Evolutionary conservation across 2,888 invertebrate species (phyloP).

Genomic region (Eristalis intricaria): DNA sequence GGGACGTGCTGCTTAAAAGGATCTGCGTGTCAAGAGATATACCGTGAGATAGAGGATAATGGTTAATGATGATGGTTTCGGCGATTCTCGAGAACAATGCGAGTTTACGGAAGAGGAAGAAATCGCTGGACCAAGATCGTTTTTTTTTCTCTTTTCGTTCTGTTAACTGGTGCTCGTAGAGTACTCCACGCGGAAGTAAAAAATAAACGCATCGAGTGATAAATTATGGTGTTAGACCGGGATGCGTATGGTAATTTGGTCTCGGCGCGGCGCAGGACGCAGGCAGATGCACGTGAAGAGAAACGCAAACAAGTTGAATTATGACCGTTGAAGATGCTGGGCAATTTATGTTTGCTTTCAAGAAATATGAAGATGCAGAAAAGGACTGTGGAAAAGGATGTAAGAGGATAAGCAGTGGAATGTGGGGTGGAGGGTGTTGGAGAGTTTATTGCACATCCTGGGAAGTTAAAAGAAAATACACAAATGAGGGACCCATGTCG

Average conservation of each 20-base stretch:
- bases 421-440: no score
- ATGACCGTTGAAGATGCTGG: background rate
- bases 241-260: slow-evolving; percentile 18
- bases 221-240: slow-evolving; percentile 36
- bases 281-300: slow-evolving; percentile 41
- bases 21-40: slow-evolving; percentile 64
- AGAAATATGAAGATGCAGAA: background rate
- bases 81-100: slow-evolving; percentile 32
- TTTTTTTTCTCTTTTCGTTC: background rate
- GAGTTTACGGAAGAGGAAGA: slow-evolving; percentile 59
- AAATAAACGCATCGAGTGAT: slow-evolving; percentile 42
- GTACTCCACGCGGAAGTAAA: slow-evolving; percentile 44
- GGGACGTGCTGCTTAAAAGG: slow-evolving; percentile 29
- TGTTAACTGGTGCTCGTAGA: background rate
- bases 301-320: background rate
- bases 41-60: slow-evolving; percentile 62
- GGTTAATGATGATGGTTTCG: slow-evolving; percentile 54
- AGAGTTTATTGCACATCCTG: no score
- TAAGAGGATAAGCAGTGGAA: no score
- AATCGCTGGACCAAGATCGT: slow-evolving; percentile 58
- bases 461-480: no score
- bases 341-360: background rate
- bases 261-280: background rate
- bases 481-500: no score
- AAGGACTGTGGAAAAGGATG: no score